These are phyloP conservation scores for Synergus japonicus DNA, from an alignment of 2,888 invertebrate genomes.

Conservation along the genomic window DNA sequence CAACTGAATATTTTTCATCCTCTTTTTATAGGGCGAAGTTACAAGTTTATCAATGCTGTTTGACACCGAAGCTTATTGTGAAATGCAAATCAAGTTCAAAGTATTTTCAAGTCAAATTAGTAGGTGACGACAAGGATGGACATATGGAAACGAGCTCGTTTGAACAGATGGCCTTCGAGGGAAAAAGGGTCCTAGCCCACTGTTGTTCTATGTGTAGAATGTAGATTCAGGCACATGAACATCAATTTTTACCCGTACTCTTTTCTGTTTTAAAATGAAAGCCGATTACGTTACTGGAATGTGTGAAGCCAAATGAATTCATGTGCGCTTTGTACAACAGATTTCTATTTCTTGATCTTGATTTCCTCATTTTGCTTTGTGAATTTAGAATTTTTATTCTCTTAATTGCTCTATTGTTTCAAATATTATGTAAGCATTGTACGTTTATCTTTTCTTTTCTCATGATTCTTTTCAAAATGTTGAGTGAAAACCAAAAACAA, in stretches of 20 bases:
- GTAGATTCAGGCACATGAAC: slow-evolving; percentile 33
- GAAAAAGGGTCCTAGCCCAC: slow-evolving; percentile 29
- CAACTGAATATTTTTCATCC: slow-evolving; percentile 10
- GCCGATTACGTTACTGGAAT: slow-evolving; percentile 26
- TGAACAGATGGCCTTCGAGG: slow-evolving; percentile 57
- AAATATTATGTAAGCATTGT: slow-evolving; percentile 13
- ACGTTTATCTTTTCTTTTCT: not conserved
- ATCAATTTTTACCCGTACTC: slow-evolving; percentile 28
- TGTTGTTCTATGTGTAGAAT: slow-evolving; percentile 19
- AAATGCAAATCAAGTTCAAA: slow-evolving; percentile 61
- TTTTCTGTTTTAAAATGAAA: slow-evolving; percentile 36
- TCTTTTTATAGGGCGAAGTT: not conserved
- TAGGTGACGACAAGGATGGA: slow-evolving; percentile 55
- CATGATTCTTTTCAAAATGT: not conserved
- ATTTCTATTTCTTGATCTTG: slow-evolving; percentile 35
- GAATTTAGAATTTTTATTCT: slow-evolving; percentile 1
- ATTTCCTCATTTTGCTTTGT: not conserved
- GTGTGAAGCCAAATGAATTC: slow-evolving; percentile 29
- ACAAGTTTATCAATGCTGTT: slow-evolving; percentile 43
- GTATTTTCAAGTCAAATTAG: slow-evolving; percentile 63
- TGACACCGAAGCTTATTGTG: slow-evolving; percentile 52
- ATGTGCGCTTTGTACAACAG: slow-evolving; percentile 2
- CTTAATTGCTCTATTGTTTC: slow-evolving; percentile 23
- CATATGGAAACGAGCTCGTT: slow-evolving; percentile 38
- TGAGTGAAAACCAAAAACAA: not conserved